Evolutionary conservation across 2,797 vertebrate genomes (phyloP).

Genomic region (Cuculus canorus): DNA sequence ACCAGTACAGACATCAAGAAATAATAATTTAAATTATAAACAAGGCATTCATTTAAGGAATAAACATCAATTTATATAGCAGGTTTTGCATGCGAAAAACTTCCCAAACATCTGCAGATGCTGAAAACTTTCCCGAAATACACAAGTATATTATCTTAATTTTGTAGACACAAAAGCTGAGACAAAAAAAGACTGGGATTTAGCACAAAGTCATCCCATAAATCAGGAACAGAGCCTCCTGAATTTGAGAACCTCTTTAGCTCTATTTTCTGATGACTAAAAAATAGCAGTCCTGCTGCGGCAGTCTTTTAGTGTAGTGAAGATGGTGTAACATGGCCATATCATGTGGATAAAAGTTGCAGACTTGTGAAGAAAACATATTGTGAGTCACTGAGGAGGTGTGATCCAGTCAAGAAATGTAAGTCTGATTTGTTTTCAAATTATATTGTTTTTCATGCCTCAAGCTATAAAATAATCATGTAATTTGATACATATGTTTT

Average conservation of each 20-base stretch:
- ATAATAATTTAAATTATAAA: background rate
- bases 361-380: slow-evolving; percentile 30
- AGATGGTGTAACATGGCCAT: background rate
- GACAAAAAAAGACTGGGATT: background rate
- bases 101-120: background rate
- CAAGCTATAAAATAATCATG: slow-evolving; percentile 63
- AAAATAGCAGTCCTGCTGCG: background rate
- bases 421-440: slow-evolving; percentile 56
- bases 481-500: slow-evolving; percentile 61
- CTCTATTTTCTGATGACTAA: background rate
- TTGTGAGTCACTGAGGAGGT: slow-evolving; percentile 31
- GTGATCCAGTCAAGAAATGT: slow-evolving; percentile 42
- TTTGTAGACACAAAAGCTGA: background rate
- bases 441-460: slow-evolving; percentile 61
- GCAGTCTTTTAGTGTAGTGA: background rate
- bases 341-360: background rate
- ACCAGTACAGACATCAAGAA: background rate
- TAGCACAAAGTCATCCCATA: background rate
- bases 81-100: background rate
- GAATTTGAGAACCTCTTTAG: background rate
- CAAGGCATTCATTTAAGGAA: background rate
- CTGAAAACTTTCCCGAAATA: background rate
- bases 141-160: background rate
- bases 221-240: background rate
- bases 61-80: background rate